These are phyloP conservation scores for Epizoanthus rinbou DNA, from an alignment of 92 coral and sea anemone genomes.

Conservation along the genomic window DNA sequence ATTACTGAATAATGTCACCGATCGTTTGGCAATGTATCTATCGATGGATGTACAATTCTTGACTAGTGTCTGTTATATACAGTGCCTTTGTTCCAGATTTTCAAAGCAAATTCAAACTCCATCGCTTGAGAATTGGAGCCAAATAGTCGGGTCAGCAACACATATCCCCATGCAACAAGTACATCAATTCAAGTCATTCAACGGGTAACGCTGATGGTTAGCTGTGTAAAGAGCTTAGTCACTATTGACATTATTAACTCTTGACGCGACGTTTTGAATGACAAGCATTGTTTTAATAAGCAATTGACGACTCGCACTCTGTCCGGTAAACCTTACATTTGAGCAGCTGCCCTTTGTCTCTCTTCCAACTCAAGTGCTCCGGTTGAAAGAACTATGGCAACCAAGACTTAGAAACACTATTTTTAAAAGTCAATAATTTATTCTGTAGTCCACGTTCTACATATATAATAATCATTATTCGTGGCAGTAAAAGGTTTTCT, in stretches of 20 bases:
- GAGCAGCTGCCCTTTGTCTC: conserved; percentile 32
- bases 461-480: too few species aligned
- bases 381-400: neutral
- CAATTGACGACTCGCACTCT: conserved; percentile 37
- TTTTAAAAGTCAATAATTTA: neutral
- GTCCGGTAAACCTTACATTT: neutral
- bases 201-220: neutral
- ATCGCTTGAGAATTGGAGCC: neutral
- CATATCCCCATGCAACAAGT: neutral
- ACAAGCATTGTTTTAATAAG: conserved; percentile 60
- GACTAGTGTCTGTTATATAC: neutral
- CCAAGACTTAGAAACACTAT: neutral
- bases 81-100: neutral
- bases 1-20: neutral
- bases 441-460: neutral
- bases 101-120: conserved; percentile 1
- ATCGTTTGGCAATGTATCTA: neutral
- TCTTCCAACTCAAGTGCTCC: conserved; percentile 4
- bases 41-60: neutral
- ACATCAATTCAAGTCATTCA: neutral
- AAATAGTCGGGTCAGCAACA: neutral
- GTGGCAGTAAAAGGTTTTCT: too few species aligned
- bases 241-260: neutral
- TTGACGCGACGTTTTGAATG: conserved; percentile 35
- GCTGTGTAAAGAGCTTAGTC: neutral